Base-by-base conservation (phyloP, 2,797 vertebrate species). In the Protosalanx chinensis region DNA sequence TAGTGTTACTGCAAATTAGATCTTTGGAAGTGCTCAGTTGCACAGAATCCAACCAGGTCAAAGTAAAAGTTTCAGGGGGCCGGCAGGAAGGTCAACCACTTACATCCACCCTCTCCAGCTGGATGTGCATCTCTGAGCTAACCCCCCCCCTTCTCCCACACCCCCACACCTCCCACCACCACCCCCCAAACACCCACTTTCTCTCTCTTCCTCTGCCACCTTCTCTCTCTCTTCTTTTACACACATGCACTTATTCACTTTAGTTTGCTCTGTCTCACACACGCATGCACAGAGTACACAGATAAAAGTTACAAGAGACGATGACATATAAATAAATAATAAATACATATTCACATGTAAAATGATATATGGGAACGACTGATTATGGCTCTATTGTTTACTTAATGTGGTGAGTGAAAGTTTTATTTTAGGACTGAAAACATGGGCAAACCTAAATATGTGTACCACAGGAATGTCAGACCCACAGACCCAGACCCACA, bases 381-480 rank as follows among this genome's bases (percentile, higher is more conserved):
- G 67, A 68, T 16, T 35, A 71, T 64, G 27, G 41, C 68, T 76
- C 67, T 58, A 37, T 72, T 57, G 77, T 79, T 79, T 71, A 63
- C 61, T 77, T 72, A 74, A 79, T 79, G 83, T 76, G 82, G 86
- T 81, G 32, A 83, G 70, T 77, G 29, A 74, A 70, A 74, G 51
- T 71, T 73, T 53, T 88, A 89, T 89, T 89, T 89, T 87, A 87
- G 82, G 81, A 80, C 72, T 49, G 7, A 73, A 72, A 69, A 76
- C 73, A 73, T 76, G 68, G 64, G 51, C 75, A 58, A 83, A 83
- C 74, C 74, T 81, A 84, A 83, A 84, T 77, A 82, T 83, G 60
- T 79, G 68, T 76, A 82, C 86, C 87, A 70, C 83, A 86, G 83
- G 87, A 88, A 88, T 88, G 77, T 80, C 56, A 81, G 78, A 83